Base-by-base conservation (phyloP, 2,113 vertebrate species). In the Rhea pennata region DNA sequence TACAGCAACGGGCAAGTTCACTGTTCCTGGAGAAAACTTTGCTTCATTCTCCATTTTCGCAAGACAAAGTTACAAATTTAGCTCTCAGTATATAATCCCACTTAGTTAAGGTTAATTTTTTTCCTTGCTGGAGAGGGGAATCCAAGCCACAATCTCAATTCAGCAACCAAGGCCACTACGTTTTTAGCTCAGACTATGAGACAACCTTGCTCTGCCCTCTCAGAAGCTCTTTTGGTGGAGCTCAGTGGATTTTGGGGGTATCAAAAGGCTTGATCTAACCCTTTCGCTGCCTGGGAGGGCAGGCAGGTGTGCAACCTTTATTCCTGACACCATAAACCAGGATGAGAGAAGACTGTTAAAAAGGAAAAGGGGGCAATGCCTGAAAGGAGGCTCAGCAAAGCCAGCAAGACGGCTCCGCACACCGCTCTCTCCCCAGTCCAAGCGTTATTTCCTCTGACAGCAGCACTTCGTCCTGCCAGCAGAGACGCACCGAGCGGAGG, bases 41-140 rank as follows among this genome's bases (percentile, higher is more conserved):
- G 90, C 87, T 81, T 92, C 94, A 95, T 90, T 95, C 88, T 90
- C 74, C 79, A 53, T 83, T 92, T 83, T 88, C 2, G 83, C 78
- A 42, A 65, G 59, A 27, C 64, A 1, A 17, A 53, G 70, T n/a
- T 74, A 46, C 76, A 5, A 9, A 74, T 86, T 86, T 80, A 96
- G 94, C 82, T 81, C 40, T 23, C 9, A 0, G 67, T 8, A 91
- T 67, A 62, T 50, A 78, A 95, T 82, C 87, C 39, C 74, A 65
- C 69, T 12, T 3, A 44, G 15, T 6, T 9, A 50, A 73, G 56
- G 53, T 8, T 6, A 48, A 27, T 27, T 31, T 4, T 54, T 3
- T 54, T 5, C 71, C 15, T 42, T 5, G 16, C 42, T 39, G 70
- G 23, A 44, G 71, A 59, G 74, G n/a, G 50, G 73, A 29, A 48